These are phyloP conservation scores for Pseudonaja textilis DNA, from an alignment of 2,113 vertebrate species.

Conservation along the genomic window DNA sequence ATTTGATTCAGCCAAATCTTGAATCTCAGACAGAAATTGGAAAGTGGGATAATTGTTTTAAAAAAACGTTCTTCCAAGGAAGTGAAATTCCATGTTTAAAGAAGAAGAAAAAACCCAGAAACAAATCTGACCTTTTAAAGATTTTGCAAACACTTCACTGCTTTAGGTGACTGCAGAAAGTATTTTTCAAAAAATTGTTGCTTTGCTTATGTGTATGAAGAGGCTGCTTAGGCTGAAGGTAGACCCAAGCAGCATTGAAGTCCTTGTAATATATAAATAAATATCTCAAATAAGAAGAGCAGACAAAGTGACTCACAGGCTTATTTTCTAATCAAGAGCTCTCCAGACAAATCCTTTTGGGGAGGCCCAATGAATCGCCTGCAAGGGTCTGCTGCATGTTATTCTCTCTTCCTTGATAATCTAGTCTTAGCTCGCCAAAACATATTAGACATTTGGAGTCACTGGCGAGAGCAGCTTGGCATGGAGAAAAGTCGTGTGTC, in stretches of 20 bases:
- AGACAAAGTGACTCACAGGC: background rate
- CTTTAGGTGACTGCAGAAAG: background rate
- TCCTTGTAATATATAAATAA: background rate
- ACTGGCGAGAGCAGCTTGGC: background rate
- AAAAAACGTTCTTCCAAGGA: background rate
- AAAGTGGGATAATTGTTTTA: background rate
- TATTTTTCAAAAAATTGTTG: background rate
- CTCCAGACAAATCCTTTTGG: background rate
- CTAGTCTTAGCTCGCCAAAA: background rate
- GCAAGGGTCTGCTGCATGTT: background rate
- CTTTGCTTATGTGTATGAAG: background rate
- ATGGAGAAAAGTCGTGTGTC: no score
- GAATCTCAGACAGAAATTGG: background rate
- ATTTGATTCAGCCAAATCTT: background rate
- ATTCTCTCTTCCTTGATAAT: background rate
- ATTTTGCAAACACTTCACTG: background rate
- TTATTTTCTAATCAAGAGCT: background rate
- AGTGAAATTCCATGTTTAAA: background rate
- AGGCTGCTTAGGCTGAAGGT: background rate
- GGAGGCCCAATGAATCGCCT: background rate
- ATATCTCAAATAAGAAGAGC: background rate
- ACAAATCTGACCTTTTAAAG: background rate
- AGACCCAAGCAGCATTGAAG: background rate
- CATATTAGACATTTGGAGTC: background rate
- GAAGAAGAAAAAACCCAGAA: background rate